These are phyloP conservation scores for Margaritifera margaritifera DNA, from an alignment of 2,888 invertebrate genomes.

Conservation along the genomic window DNA sequence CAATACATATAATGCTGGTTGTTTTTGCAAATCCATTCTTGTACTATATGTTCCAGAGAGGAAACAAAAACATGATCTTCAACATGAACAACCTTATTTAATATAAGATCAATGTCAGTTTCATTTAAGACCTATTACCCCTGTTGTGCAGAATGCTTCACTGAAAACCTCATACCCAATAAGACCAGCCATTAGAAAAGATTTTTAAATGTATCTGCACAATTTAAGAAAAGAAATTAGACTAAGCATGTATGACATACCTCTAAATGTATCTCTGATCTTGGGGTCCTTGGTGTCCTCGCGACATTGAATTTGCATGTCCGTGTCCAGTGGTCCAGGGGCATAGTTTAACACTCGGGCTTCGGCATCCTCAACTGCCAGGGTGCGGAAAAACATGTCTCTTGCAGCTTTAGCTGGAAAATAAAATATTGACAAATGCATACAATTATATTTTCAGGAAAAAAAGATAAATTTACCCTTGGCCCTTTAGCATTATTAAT, in stretches of 20 bases:
- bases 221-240: no score
- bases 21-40: no score
- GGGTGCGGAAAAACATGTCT: conserved; percentile 86
- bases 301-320: conserved; percentile 80
- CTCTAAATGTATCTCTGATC: conserved; percentile 50
- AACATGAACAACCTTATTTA: no score
- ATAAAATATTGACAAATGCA: conserved; percentile 59
- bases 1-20: no score
- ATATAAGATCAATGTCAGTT: no score
- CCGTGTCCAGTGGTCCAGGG: conserved; percentile 93
- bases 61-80: no score
- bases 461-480: not conserved
- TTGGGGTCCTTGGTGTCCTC: conserved; percentile 52
- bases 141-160: no score
- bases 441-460: not conserved
- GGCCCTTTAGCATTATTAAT: not conserved
- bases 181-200: no score
- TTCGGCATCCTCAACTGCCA: conserved; percentile 84
- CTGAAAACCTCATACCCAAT: no score
- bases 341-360: conserved; percentile 88
- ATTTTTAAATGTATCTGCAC: no score
- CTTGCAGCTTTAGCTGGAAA: conserved; percentile 84
- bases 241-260: conserved; percentile 34
- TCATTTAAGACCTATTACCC: no score
- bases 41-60: no score